Evolutionary conservation across 1,140 invertebrate genomes (phyloP), one percentile per base, ranked within the genome.

Genomic region (Dreissena polymorpha): DNA sequence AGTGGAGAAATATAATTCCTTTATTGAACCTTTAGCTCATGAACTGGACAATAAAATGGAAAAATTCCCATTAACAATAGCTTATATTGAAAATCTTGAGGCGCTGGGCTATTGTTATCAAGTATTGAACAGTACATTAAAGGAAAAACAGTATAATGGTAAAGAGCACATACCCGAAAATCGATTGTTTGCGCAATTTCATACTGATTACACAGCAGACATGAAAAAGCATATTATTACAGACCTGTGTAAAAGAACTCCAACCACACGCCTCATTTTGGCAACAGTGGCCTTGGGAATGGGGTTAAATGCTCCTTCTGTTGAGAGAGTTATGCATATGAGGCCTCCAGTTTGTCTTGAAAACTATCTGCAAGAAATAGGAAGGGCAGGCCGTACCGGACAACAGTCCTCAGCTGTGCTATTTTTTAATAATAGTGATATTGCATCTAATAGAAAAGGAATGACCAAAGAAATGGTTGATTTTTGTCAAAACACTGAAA

Each of bases 221-320:
- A 86, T 88, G 85, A 85, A 85, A 78, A 18, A 14, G 8, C 25
- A 51, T 8, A 85, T 85, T 14, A n/a, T 86, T 10, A 23, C 23
- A 18, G 85, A 88, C 18, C 71, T 86, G 16, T 6, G n/a, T 23
- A 86, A 81, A 73, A 29, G 69, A 50, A 71, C 65, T n/a, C 85
- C 83, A 12, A 83, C 72, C 73, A 14, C 86, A 8, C 27, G 87
- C 7, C 67, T 86, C 8, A 77, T 88, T 29, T 73, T 85, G 23
- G 83, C 85, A 67, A 88, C 83, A 50, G 85, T 88, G 3, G 87
- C 87, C 18, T 64, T 88, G 6, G 87, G 85, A 10, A 88, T 88
- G 85, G 77, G 72, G n/a, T 72, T 83, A 49, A 85, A 88, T 86
- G 67, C 85, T 16, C 79, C 83, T 25, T 51, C 27, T 55, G 67